Base-by-base conservation (phyloP, 2,888 invertebrate genomes). In the Herminia tarsipennalis region DNA sequence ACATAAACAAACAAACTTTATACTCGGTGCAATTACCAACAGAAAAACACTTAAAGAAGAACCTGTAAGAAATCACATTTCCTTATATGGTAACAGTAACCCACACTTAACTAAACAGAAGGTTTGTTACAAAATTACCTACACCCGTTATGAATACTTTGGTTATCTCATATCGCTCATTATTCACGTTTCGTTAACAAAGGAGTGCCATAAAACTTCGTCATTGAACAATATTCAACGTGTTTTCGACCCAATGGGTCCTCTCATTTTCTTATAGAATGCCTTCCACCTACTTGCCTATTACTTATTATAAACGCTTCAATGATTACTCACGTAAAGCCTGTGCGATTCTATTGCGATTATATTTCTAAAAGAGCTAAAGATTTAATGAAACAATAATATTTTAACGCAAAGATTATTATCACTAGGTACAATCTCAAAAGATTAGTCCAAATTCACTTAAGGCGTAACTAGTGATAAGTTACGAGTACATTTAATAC, bases 191-290 rank as follows among this genome's bases (percentile, higher is more conserved):
- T 47, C 32, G 12, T 34, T 35, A 51, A 66, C 56, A 66, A 56
- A 59, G 47, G 39, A 53, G 47, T 52, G 44, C 33, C 42, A 37
- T 50, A 59, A 56, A 51, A 52, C 56, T 21, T 49, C 39, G 67
- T 52, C 65, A 66, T 66, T 69, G 70, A 72, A 65, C 67, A 46
- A 46, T 30, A 68, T 66, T 67, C 67, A 70, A 66, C 66, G 52
- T 66, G 69, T 71, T 78, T 78, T 70, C 75, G 48, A 70, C 67
- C 67, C 73, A 71, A 66, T 76, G 64, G 64, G 37, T 70, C 59
- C 67, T 63, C 70, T 71, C 72, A 75, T 79, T 79, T 81, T 81
- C 74, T 70, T 70, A 66, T 55, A 66, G 70, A 77, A 76, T 72
- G 70, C 73, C 68, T 74, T 62, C 68, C 63, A 70, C 68, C 56